Evolutionary conservation across 1,140 invertebrate genomes (phyloP), one percentile per base, ranked within the genome.

Genomic region (Catajapyx aquilonaris): DNA sequence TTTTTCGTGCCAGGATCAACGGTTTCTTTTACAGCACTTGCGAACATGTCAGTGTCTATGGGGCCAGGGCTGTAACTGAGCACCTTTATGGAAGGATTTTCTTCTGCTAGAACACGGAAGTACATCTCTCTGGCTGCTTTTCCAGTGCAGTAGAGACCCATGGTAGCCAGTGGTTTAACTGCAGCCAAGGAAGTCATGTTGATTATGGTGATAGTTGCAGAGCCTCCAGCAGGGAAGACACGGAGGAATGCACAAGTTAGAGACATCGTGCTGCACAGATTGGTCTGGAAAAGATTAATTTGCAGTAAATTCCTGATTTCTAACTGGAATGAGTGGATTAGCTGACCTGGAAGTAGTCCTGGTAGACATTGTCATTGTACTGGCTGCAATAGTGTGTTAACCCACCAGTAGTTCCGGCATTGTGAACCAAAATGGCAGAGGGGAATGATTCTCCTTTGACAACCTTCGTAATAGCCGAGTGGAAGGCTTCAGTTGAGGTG

Each of bases 151-250:
- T 28, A 28, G 7, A 28, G 23, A 28, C 23, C 13, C 23, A 28
- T 28, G n/a, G n/a, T n/a, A n/a, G n/a, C n/a, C n/a, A 76, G 72
- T 0, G 86, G 75, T 48, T 78, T 56, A 11, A 85, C 55, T 7
- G 70, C 86, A 46, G 69, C 73, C 20, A 90, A 55, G 2, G 88
- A 94, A 20, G 83, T 86, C 2, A 94, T 77, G 50, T 95, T 93
- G 0, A 95, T 68, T 17, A 93, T 65, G 28, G 68, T 50, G 40
- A 55, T 44, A 16, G 48, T 64, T 57, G 41, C 72, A 41, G 56
- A 36, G 51, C 41, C 36, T 3, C 51, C 35, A 3, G 53, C 38
- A 10, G 65, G 59, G 43, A 74, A 69, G 10, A 55, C 40, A 35
- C 65, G 54, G 48, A 81, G 65, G 48, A 87, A 84, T 20, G 72